These are phyloP conservation scores for Pandemis cinnamomeana DNA, from an alignment of 2,888 invertebrate genomes.

Conservation along the genomic window DNA sequence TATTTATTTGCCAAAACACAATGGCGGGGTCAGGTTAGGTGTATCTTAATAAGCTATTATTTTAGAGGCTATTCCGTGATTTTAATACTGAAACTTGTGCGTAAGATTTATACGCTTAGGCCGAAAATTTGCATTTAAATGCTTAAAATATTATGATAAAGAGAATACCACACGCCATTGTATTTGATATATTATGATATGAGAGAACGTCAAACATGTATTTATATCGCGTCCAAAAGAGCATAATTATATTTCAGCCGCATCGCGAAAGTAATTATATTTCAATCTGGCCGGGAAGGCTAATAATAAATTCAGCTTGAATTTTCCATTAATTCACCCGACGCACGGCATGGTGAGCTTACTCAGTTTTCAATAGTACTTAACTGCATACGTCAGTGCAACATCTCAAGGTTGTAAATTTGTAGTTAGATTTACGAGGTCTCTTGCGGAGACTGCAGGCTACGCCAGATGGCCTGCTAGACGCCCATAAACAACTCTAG, in stretches of 20 bases:
- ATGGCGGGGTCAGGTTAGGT: constrained; percentile 36
- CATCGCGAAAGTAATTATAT: constrained; percentile 5
- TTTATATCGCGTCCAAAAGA: not conserved
- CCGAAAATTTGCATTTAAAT: constrained; percentile 35
- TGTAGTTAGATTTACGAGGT: constrained; percentile 60
- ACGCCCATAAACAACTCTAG: constrained; percentile 43
- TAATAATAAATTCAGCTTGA: constrained; percentile 3
- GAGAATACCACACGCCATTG: not conserved
- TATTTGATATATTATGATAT: not conserved
- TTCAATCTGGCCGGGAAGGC: constrained; percentile 10
- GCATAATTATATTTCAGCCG: not conserved
- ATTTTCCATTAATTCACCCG: constrained; percentile 32
- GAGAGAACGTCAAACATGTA: not conserved
- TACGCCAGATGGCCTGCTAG: constrained; percentile 57
- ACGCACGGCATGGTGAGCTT: constrained; percentile 30
- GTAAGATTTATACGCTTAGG: constrained; percentile 34
- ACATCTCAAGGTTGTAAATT: constrained; percentile 55
- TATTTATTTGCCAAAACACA: constrained; percentile 76
- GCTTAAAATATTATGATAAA: constrained; percentile 27
- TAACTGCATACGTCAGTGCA: constrained; percentile 42
- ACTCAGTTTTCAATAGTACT: constrained; percentile 42
- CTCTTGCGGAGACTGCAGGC: constrained; percentile 56
- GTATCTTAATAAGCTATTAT: constrained; percentile 42
- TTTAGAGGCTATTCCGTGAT: constrained; percentile 38
- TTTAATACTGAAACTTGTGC: constrained; percentile 31